These are phyloP conservation scores for Parnassius apollo DNA, from an alignment of 2,888 invertebrate species.

Conservation along the genomic window DNA sequence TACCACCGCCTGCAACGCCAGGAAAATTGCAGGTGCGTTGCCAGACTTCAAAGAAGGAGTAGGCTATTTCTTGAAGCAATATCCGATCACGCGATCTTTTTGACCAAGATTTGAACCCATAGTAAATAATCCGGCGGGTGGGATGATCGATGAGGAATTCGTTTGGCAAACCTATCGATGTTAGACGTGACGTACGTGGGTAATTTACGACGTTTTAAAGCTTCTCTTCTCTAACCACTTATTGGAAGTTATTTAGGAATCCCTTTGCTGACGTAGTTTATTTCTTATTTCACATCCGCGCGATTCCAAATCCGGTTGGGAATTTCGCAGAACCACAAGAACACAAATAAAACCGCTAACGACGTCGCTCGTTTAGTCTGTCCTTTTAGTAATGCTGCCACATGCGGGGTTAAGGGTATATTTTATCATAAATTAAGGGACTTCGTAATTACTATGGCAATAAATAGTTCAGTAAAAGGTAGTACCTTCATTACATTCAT, in stretches of 20 bases:
- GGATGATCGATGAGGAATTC: too few relatives aligned
- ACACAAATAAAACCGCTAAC: slow-evolving; percentile 24
- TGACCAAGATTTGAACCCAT: too few relatives aligned
- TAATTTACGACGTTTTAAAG: slow-evolving; percentile 10
- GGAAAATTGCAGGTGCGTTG: too few relatives aligned
- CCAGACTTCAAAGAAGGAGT: too few relatives aligned
- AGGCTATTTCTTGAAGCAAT: too few relatives aligned
- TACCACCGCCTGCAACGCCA: too few relatives aligned
- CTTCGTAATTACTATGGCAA: too few relatives aligned
- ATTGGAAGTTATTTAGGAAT: slow-evolving; percentile 19
- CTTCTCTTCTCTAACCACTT: background rate
- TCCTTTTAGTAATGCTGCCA: slow-evolving; percentile 12
- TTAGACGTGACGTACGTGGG: background rate
- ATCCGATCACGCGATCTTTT: too few relatives aligned
- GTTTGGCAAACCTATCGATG: too few relatives aligned
- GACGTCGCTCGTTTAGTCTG: slow-evolving; percentile 13
- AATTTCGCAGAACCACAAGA: slow-evolving; percentile 20
- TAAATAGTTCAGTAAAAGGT: too few relatives aligned
- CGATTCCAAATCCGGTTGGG: slow-evolving; percentile 13
- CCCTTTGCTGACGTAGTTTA: slow-evolving; percentile 14
- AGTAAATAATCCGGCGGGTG: too few relatives aligned
- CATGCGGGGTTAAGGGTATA: background rate
- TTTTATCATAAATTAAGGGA: background rate
- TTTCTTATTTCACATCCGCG: slow-evolving; percentile 21
- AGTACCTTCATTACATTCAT: too few relatives aligned